Conservation (phyloP, 2,113 vertebrate genomes). For the Hylia prasina region DNA sequence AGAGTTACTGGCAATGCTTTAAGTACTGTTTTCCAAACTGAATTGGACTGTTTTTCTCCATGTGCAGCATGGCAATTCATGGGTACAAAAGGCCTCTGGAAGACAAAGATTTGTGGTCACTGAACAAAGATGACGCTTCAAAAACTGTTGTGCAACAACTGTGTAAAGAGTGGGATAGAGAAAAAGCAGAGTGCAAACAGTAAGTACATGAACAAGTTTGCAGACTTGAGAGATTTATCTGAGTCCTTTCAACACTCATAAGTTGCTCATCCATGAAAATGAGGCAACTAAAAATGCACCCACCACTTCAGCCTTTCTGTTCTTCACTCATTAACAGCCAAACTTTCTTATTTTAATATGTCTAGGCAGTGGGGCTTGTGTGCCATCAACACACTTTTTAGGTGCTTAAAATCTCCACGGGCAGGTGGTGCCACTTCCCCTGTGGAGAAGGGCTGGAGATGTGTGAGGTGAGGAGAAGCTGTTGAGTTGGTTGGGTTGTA, state of each 20-base stretch:
- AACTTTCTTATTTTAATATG: background rate
- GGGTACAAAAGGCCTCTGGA: slow-evolving; percentile 89
- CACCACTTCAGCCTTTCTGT: background rate
- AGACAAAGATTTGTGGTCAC: slow-evolving; percentile 89
- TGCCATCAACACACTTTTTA: background rate
- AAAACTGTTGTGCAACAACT: slow-evolving; percentile 77
- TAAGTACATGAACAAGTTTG: background rate
- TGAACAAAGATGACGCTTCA: slow-evolving; percentile 83
- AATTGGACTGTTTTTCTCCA: background rate
- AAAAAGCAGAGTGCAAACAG: slow-evolving; percentile 65
- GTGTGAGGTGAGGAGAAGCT: background rate
- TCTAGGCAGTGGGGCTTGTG: background rate
- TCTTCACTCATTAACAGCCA: background rate
- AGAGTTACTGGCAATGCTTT: background rate
- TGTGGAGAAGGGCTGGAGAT: background rate
- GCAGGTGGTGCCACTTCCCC: background rate
- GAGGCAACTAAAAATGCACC: background rate
- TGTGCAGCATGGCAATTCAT: slow-evolving; percentile 83
- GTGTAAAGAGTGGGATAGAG: slow-evolving; percentile 84
- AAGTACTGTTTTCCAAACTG: background rate
- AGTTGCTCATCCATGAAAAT: background rate
- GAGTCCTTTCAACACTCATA: background rate
- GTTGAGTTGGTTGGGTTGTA: background rate
- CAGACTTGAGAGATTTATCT: background rate
- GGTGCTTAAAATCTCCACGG: background rate